Conservation (phyloP, 2,113 vertebrate species). For the Paraplagusia blochii region DNA sequence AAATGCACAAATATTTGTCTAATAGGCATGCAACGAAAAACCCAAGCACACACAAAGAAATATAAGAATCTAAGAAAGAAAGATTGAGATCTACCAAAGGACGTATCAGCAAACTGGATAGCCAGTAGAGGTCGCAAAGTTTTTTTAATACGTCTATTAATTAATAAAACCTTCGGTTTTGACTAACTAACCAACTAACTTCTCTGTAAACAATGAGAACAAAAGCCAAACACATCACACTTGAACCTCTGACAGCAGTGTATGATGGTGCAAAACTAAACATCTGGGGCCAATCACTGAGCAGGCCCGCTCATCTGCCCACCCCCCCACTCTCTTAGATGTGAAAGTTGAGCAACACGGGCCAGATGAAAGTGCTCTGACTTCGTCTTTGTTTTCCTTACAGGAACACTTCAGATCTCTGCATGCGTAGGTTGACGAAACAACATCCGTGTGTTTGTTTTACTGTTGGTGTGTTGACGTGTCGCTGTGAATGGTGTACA, state of each 20-base stretch:
- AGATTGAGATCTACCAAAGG: too few relatives aligned
- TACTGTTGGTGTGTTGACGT: not conserved
- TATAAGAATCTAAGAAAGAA: too few relatives aligned
- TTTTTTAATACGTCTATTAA: too few relatives aligned
- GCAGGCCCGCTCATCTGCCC: not conserved
- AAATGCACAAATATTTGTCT: too few relatives aligned
- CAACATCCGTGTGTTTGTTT: not conserved
- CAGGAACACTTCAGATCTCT: not conserved
- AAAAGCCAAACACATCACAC: constrained; percentile 34
- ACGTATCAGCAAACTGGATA: too few relatives aligned
- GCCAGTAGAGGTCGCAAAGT: too few relatives aligned
- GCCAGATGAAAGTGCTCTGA: constrained; percentile 13
- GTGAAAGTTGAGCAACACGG: constrained; percentile 24
- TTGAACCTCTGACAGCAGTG: constrained; percentile 20
- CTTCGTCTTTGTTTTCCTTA: not conserved
- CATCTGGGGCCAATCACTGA: constrained; percentile 49
- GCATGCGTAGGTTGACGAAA: constrained; percentile 2
- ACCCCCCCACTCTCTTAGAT: not conserved
- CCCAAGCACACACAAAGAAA: too few relatives aligned
- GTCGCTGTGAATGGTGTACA: not conserved
- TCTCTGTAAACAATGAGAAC: constrained; percentile 8
- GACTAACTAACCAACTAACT: too few relatives aligned
- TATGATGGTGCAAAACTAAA: constrained; percentile 18
- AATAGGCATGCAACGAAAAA: too few relatives aligned
- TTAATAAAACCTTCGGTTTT: too few relatives aligned